Evolutionary conservation across 2,888 invertebrate species (phyloP).

Genomic region (Penaeus monodon): DNA sequence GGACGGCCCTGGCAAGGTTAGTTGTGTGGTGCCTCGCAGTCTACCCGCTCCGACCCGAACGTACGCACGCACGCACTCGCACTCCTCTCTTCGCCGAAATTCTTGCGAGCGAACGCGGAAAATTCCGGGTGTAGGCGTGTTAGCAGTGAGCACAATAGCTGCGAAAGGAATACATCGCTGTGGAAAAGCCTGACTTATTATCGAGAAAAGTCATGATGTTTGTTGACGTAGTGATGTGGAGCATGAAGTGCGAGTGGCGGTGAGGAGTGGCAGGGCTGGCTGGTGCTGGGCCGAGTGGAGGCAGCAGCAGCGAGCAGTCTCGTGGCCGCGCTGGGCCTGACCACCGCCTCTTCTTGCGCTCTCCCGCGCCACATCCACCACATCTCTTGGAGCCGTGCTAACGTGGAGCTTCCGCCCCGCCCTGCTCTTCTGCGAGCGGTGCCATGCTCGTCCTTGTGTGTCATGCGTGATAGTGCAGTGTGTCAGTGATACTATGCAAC

Average conservation of each 20-base stretch:
- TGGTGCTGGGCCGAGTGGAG: slow-evolving; percentile 25
- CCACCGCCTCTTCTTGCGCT: slow-evolving; percentile 12
- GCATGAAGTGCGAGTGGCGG: slow-evolving; percentile 7
- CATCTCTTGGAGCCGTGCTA: not conserved
- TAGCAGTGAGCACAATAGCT: too few species aligned
- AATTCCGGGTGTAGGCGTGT: too few species aligned
- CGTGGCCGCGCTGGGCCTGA: slow-evolving; percentile 51
- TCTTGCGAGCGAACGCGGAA: too few species aligned
- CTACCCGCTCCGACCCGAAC: slow-evolving; percentile 42
- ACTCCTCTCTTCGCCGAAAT: slow-evolving; percentile 6
- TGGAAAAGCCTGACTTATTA: not conserved
- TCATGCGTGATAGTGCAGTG: slow-evolving; percentile 8
- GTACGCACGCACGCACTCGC: slow-evolving; percentile 37
- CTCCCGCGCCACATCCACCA: slow-evolving; percentile 1
- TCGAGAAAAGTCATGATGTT: not conserved
- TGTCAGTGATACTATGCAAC: slow-evolving; percentile 26
- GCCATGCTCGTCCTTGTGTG: not conserved
- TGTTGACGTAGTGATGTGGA: slow-evolving; percentile 3
- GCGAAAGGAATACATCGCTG: too few species aligned
- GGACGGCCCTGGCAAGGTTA: slow-evolving; percentile 61
- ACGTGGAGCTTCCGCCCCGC: not conserved
- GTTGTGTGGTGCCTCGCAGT: slow-evolving; percentile 58
- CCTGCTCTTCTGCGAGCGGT: not conserved
- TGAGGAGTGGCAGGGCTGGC: slow-evolving; percentile 19
- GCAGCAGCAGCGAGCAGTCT: slow-evolving; percentile 44